Evolutionary conservation across 2,888 invertebrate species (phyloP).

Genomic region (Drosophila robusta): DNA sequence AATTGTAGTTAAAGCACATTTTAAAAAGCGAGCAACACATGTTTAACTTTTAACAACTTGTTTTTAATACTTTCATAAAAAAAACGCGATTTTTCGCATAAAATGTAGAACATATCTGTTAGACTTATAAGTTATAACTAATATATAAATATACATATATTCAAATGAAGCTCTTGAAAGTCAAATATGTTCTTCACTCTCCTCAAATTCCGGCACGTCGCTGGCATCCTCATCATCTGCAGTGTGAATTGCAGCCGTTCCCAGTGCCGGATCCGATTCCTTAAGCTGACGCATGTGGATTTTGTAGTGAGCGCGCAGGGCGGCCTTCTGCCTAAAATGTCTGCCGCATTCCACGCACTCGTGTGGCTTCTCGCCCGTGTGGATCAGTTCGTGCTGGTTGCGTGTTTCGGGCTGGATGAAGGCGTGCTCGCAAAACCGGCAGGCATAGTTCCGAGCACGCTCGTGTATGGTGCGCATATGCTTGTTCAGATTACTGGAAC

Average conservation of each 20-base stretch:
- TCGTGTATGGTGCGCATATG: conserved; percentile 80
- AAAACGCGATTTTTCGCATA: neutral
- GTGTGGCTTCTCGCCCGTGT: conserved; percentile 82
- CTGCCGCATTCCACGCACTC: conserved; percentile 71
- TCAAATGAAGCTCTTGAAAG: neutral
- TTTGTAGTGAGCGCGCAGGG: conserved; percentile 74
- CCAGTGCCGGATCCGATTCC: neutral
- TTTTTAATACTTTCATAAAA: neutral
- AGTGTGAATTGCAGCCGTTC: neutral
- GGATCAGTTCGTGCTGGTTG: conserved; percentile 81
- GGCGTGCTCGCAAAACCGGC: conserved; percentile 69
- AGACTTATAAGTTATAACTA: too few relatives aligned
- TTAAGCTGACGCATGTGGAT: conserved; percentile 56
- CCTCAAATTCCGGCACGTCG: conserved; percentile 1
- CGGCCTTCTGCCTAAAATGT: conserved; percentile 73
- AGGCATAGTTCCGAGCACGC: conserved; percentile 72
- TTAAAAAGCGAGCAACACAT: too few relatives aligned
- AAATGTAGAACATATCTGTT: too few relatives aligned
- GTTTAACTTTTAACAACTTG: neutral
- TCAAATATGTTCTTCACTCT: neutral
- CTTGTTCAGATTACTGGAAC: conserved; percentile 77
- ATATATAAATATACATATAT: neutral
- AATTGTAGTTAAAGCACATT: too few relatives aligned
- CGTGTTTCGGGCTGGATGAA: conserved; percentile 77
- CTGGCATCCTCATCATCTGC: neutral